phyloP scores from a whole-genome alignment of 2,797 vertebrate genomes.

The Hypotaenidia okinawae region DNA sequence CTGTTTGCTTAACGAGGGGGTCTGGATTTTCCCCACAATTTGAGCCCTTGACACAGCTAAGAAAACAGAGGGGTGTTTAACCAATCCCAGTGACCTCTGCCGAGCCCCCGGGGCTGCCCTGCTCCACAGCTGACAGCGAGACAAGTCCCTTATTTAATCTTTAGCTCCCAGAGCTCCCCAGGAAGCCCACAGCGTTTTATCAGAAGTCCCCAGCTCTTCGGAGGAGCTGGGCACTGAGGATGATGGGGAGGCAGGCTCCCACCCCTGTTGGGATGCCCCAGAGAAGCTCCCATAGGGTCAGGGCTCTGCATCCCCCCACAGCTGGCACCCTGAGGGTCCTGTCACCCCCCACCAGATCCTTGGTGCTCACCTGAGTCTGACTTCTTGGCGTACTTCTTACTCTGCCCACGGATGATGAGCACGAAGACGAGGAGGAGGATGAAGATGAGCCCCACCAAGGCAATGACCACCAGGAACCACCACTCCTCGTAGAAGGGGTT shows the following conservation, averaged over 20 bases:
- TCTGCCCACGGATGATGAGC: slow-evolving; percentile 97
- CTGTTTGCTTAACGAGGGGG: slow-evolving; percentile 29
- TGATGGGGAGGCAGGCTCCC: neutral
- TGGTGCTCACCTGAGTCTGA: slow-evolving; percentile 85
- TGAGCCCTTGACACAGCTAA: slow-evolving; percentile 53
- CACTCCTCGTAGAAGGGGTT: slow-evolving; percentile 98
- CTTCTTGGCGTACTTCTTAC: slow-evolving; percentile 97
- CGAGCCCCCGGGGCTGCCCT: neutral
- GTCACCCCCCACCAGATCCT: neutral
- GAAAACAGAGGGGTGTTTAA: slow-evolving; percentile 62
- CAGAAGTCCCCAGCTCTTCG: fast-evolving
- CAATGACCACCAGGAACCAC: slow-evolving; percentile 99
- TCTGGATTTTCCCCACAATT: slow-evolving; percentile 67
- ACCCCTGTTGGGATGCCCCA: fast-evolving
- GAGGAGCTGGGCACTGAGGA: neutral
- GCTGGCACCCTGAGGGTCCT: neutral
- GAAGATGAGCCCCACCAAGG: slow-evolving; percentile 97
- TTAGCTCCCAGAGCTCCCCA: neutral
- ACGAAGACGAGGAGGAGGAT: slow-evolving; percentile 97
- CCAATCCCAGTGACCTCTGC: slow-evolving; percentile 47
- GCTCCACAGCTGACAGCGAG: neutral
- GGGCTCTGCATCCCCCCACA: neutral
- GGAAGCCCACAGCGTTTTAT: neutral
- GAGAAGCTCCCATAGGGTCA: fast-evolving
- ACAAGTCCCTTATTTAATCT: neutral